phyloP scores from a whole-genome alignment of 1,140 invertebrate genomes.

The Rhynchophorus ferrugineus region DNA sequence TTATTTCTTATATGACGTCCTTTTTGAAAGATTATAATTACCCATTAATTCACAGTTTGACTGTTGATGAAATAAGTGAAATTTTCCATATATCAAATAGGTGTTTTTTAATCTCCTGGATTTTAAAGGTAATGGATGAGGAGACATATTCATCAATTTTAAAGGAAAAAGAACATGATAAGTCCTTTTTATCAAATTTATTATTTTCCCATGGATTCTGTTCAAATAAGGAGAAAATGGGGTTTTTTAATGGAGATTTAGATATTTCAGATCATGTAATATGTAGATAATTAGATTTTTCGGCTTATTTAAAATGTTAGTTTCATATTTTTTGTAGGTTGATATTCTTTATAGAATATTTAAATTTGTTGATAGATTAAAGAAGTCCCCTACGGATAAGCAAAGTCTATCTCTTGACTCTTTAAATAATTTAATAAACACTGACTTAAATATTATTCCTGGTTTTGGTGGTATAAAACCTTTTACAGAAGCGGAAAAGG shows the following conservation, averaged over 20 bases:
- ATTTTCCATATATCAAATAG: conserved; percentile 8
- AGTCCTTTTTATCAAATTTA: conserved; percentile 1
- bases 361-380: background rate
- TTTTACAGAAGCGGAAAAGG: conserved; percentile 3
- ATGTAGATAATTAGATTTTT: background rate
- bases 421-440: conserved; percentile 1
- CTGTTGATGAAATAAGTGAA: background rate
- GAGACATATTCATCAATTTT: background rate
- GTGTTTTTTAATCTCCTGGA: conserved; percentile 6
- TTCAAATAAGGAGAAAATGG: conserved; percentile 1
- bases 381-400: background rate
- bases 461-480: conserved; percentile 3
- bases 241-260: conserved; percentile 7
- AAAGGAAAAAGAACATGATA: conserved; percentile 5
- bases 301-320: background rate
- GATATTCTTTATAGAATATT: conserved; percentile 7
- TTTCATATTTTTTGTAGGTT: conserved; percentile 4
- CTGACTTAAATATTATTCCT: conserved; percentile 7
- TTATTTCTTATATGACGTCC: conserved; percentile 1
- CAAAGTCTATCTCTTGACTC: background rate
- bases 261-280: background rate
- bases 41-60: conserved; percentile 9
- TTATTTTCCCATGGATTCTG: conserved; percentile 7
- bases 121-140: conserved; percentile 3
- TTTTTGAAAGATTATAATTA: conserved; percentile 7